Conservation (phyloP, 2,113 vertebrate genomes). For the Chionis minor region DNA sequence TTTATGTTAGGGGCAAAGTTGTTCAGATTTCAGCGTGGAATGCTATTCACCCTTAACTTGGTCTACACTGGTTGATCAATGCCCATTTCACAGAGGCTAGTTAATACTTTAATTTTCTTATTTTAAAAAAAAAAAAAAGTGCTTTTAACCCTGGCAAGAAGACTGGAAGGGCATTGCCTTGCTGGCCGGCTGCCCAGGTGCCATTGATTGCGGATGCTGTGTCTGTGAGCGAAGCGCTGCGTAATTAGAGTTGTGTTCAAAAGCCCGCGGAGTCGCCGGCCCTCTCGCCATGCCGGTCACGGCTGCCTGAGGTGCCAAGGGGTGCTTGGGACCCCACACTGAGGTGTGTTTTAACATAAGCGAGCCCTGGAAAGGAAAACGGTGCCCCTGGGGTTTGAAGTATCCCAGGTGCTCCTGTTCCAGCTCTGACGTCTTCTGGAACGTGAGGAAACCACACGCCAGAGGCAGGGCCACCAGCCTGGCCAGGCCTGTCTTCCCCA, state of each 20-base stretch:
- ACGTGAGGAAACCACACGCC: neutral
- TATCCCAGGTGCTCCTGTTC: neutral
- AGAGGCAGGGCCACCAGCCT: neutral
- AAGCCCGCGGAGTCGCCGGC: neutral
- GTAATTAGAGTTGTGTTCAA: neutral
- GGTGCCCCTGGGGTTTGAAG: neutral
- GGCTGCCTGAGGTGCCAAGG: neutral
- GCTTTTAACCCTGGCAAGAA: fast-evolving
- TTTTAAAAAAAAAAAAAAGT: neutral
- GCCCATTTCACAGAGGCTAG: neutral
- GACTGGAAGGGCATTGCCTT: neutral
- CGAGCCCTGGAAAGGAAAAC: neutral
- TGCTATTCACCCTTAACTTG: neutral
- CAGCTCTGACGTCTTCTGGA: neutral
- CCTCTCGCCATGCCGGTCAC: neutral
- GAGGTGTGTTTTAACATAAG: neutral
- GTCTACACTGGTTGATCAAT: neutral
- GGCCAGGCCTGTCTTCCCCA: too few relatives aligned
- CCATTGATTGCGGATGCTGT: neutral
- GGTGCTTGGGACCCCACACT: neutral
- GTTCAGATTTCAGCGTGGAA: neutral
- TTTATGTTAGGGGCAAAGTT: neutral
- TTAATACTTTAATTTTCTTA: neutral
- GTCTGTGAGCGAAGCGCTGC: neutral
- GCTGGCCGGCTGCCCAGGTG: neutral